phyloP scores from a whole-genome alignment of 1,140 invertebrate species.

The Pogonomyrmex californicus region DNA sequence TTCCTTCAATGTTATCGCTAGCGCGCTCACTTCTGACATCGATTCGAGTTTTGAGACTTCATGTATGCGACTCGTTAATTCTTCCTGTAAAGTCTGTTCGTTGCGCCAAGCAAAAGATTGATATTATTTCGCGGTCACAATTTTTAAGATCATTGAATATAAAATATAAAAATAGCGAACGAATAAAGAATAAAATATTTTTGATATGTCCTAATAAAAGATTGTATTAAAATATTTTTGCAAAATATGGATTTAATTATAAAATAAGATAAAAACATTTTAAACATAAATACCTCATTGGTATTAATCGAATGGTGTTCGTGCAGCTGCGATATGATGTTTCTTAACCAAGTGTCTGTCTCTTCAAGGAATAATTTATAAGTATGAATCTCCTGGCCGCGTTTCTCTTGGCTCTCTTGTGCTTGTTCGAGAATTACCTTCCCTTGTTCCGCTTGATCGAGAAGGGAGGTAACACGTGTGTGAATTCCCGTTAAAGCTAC shows the following conservation, averaged over 20 bases:
- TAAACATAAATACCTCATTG: slow-evolving; percentile 61
- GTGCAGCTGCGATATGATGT: slow-evolving; percentile 76
- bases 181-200: not conserved
- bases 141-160: not conserved
- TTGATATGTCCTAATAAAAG: not conserved
- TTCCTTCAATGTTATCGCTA: slow-evolving; percentile 81
- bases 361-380: slow-evolving; percentile 89
- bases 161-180: not conserved
- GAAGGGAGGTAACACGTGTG: slow-evolving; percentile 87
- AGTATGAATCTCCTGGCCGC: slow-evolving; percentile 87
- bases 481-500: slow-evolving; percentile 86
- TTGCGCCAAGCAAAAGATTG: slow-evolving; percentile 15
- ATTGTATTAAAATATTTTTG: not conserved
- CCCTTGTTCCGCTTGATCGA: slow-evolving; percentile 89
- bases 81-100: slow-evolving; percentile 81
- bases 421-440: slow-evolving; percentile 88
- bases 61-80: slow-evolving; percentile 79
- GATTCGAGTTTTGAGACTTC: slow-evolving; percentile 81
- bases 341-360: slow-evolving; percentile 89
- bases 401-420: slow-evolving; percentile 86
- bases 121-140: not conserved
- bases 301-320: slow-evolving; percentile 58
- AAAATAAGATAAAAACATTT: too few relatives aligned
- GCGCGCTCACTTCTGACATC: slow-evolving; percentile 81
- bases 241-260: too few relatives aligned